phyloP scores from a whole-genome alignment of 2,797 vertebrate genomes.

The Gymnodraco acuticeps region DNA sequence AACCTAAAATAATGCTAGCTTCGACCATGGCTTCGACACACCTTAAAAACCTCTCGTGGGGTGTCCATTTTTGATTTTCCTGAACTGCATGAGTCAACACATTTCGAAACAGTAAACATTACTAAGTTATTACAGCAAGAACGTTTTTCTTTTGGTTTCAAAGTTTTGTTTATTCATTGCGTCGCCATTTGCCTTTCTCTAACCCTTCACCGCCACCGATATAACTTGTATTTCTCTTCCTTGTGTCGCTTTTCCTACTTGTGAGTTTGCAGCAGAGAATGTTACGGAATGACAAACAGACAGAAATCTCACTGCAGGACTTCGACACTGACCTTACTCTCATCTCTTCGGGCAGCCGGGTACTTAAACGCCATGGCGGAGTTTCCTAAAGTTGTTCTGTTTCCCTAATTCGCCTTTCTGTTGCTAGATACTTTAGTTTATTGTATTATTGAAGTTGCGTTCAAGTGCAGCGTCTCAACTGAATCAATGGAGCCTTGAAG shows the following conservation, averaged over 20 bases:
- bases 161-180: slow-evolving; percentile 12
- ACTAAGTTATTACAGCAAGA: no score
- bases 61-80: no score
- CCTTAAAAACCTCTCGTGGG: background rate
- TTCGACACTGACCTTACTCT: slow-evolving; percentile 75
- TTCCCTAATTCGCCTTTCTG: background rate
- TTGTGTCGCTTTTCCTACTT: slow-evolving; percentile 14
- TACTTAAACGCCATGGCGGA: slow-evolving; percentile 78
- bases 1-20: background rate
- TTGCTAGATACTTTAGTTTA: background rate
- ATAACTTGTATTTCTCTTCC: slow-evolving; percentile 20
- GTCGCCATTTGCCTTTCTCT: slow-evolving; percentile 4
- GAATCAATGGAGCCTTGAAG: slow-evolving; percentile 41
- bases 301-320: background rate
- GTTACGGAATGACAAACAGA: background rate
- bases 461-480: background rate
- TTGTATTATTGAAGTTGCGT: background rate
- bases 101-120: no score
- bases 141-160: fast-evolving
- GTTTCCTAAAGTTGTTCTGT: background rate
- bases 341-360: slow-evolving; percentile 77
- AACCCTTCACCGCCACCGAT: background rate
- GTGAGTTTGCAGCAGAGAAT: background rate
- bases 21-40: no score
- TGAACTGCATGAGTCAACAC: background rate